A percentile compares a stretch with the other conserved stretches of the same genome.
phyloP scores from a whole-genome alignment of 2,888 invertebrate genomes.

The Reticulitermes lucifugus region DNA sequence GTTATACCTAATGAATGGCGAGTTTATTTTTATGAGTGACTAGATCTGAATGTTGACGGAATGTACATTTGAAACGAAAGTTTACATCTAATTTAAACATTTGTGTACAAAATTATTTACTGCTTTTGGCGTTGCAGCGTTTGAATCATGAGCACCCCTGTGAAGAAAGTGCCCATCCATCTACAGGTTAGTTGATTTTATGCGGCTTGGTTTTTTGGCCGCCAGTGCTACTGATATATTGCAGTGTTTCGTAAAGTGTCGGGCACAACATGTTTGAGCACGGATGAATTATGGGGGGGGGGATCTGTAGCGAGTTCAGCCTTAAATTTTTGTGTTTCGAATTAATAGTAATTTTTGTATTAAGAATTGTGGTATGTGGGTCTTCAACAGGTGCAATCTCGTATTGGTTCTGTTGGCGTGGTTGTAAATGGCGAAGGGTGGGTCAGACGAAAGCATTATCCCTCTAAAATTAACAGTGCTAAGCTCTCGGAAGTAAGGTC shows the following conservation, averaged over 20 bases:
- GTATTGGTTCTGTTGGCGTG: no score
- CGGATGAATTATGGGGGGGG: no score
- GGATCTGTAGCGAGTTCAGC: no score
- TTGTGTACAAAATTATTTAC: neutral
- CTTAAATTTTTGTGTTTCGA: no score
- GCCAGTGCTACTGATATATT: neutral
- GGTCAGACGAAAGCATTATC: no score
- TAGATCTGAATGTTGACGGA: neutral
- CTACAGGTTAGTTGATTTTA: conserved; percentile 74
- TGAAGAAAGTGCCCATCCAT: conserved; percentile 96
- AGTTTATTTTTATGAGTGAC: neutral
- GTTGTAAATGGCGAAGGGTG: no score
- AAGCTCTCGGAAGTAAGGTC: no score
- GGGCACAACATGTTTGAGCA: neutral
- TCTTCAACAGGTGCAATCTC: no score
- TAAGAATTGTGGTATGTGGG: no score
- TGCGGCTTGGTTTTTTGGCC: conserved; percentile 57
- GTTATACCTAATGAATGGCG: neutral
- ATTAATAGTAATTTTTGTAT: no score
- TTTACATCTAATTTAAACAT: neutral
- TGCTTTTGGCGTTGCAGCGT: neutral
- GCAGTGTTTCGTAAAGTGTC: neutral
- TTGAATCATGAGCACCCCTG: conserved; percentile 78
- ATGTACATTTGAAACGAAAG: conserved; percentile 1
- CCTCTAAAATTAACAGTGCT: no score